Conservation (phyloP, 2,113 vertebrate genomes). For the Psilopsiagon aurifrons region DNA sequence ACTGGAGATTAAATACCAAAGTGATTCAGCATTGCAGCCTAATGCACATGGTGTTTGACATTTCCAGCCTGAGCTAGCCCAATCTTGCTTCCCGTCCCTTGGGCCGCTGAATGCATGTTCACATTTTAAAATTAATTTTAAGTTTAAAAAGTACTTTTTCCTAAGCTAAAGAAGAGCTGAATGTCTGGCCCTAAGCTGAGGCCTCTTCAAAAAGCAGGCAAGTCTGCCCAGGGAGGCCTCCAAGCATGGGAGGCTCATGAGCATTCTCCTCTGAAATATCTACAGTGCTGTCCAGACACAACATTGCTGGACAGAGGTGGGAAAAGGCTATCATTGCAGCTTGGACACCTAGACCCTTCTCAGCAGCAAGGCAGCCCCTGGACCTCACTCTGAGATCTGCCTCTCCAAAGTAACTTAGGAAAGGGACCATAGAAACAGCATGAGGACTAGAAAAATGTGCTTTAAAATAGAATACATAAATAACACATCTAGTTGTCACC, state of each 20-base stretch:
- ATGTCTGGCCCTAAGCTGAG: background rate
- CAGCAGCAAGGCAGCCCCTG: background rate
- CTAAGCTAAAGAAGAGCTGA: background rate
- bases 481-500: background rate
- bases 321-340: background rate
- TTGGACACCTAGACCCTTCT: rapidly evolving
- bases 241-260: background rate
- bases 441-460: background rate
- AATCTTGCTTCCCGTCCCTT: rapidly evolving
- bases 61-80: background rate
- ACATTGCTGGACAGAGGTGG: background rate
- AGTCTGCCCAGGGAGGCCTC: background rate
- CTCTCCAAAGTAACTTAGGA: background rate
- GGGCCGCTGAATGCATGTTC: background rate
- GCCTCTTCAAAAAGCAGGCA: background rate
- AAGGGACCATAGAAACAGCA: background rate
- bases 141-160: background rate
- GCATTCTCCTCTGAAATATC: background rate
- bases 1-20: slow-evolving; percentile 6
- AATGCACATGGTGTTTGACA: background rate
- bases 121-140: background rate
- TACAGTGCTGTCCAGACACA: background rate
- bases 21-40: background rate
- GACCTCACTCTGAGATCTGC: background rate
- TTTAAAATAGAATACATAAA: background rate